Evolutionary conservation across 2,888 invertebrate genomes (phyloP), one percentile per base, ranked within the genome.

Genomic region (Syrphus vitripennis): DNA sequence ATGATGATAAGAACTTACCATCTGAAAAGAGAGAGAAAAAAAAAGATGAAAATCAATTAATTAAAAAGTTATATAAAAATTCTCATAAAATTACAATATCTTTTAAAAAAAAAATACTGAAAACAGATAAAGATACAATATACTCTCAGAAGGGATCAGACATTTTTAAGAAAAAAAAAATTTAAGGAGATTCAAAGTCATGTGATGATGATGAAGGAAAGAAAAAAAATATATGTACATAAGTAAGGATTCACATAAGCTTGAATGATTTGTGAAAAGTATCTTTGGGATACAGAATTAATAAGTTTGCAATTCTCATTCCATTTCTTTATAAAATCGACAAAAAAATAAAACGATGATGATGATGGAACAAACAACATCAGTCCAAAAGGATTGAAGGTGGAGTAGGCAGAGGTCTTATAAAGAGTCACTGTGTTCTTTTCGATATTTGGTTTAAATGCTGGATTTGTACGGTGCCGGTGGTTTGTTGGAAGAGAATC

Each of bases 1-100:
- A 79, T 87, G 87, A 92, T 92, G 92, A 92, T 91, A 92, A 92
- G 91, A 91, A 92, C 92, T 92, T 92, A 92, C 92, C 92, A 92
- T 92, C 92, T 92, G 92, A 81, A 92, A 92, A 75, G 87, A 91
- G 37, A 90, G 34, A 88, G 40, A 88, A 71, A 87, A 6, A 84
- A 48, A 80, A 76, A 78, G 61, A n/a, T n/a, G n/a, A 55, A 67
- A 57, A 65, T 88, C 87, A 88, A 89, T 88, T 89, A 89, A 89
- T 90, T 90, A 89, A 88, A 89, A 90, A 90, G 89, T 55, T 69
- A 45, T 72, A 74, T 48, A 65, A 57, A 74, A 72, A 74, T 57
- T 45, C 59, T 34, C 14, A 50, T 37, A 40, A 40, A 50, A 21
- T 14, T 16, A 24, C 16, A 71, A 34, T n/a, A n/a, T n/a, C n/a